Evolutionary conservation across 2,888 invertebrate species (phyloP).

Genomic region (Paralinhomoeus sp.): DNA sequence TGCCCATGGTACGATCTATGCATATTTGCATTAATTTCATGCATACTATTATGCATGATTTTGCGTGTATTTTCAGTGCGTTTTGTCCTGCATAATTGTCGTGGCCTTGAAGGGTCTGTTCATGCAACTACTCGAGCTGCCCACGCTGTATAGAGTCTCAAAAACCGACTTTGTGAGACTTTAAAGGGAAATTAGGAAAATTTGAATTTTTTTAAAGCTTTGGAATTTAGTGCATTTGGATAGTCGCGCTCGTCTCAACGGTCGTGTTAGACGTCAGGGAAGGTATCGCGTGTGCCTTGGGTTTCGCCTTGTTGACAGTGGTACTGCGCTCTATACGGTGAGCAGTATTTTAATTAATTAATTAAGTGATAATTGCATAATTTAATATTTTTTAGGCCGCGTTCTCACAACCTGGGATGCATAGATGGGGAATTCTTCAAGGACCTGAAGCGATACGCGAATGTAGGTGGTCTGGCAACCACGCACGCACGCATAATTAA

Average conservation of each 20-base stretch:
- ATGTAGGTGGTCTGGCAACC: too few relatives aligned
- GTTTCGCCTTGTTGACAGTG: conserved; percentile 47
- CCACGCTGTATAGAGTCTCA: conserved; percentile 48
- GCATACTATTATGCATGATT: too few relatives aligned
- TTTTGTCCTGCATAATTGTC: conserved; percentile 28
- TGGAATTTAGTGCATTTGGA: conserved; percentile 41
- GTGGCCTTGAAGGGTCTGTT: conserved; percentile 29
- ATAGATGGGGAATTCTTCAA: too few relatives aligned
- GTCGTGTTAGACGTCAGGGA: conserved; percentile 56
- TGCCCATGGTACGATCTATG: conserved; percentile 41
- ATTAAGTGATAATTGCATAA: too few relatives aligned
- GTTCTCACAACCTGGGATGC: too few relatives aligned
- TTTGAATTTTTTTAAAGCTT: too few relatives aligned
- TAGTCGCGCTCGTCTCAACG: conserved; percentile 50
- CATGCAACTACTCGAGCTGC: conserved; percentile 45
- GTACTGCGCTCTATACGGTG: conserved; percentile 39
- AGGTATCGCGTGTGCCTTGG: conserved; percentile 51
- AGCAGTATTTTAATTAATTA: too few relatives aligned
- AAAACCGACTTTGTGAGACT: conserved; percentile 43
- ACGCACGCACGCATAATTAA: too few relatives aligned
- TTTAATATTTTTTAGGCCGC: too few relatives aligned
- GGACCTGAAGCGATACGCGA: too few relatives aligned
- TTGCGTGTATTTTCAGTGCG: conserved; percentile 11
- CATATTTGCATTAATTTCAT: too few relatives aligned
- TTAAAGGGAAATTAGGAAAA: too few relatives aligned